Conservation (phyloP, 2,888 invertebrate genomes). For the Tipula helvola region DNA sequence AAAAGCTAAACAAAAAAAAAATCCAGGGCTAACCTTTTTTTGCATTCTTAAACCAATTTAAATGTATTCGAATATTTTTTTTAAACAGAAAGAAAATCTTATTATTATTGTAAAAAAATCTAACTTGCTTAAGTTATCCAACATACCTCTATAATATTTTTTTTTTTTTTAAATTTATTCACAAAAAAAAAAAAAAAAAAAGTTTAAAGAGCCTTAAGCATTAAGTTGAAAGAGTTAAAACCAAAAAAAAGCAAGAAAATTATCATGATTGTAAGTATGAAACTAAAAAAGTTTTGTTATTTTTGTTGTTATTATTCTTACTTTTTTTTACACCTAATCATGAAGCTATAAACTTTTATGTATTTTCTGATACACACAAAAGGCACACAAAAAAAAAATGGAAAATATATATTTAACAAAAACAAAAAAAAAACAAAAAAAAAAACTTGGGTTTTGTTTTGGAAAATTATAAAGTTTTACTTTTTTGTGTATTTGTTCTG, state of each 20-base stretch:
- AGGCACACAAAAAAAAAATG: background rate
- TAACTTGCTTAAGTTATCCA: background rate
- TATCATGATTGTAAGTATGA: conserved; percentile 4
- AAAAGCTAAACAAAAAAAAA: background rate
- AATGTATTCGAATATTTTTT: background rate
- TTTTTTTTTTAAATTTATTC: background rate
- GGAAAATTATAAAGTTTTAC: background rate
- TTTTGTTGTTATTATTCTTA: background rate
- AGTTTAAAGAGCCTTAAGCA: background rate
- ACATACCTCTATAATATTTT: background rate
- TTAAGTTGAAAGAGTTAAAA: background rate
- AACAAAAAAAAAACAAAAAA: no score
- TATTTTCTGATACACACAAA: background rate
- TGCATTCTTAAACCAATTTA: background rate
- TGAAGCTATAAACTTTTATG: background rate
- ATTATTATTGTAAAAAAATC: background rate
- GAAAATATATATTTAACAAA: background rate
- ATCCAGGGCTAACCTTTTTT: background rate
- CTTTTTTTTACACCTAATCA: background rate
- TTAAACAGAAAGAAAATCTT: background rate
- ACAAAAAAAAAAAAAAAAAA: background rate
- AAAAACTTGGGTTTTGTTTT: background rate
- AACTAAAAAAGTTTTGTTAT: background rate
- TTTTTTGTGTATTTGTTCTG: background rate
- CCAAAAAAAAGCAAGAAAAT: background rate